Evolutionary conservation across 37 sponge, comb jelly and placozoan species (phyloP).

Genomic region (Spongia lamella): DNA sequence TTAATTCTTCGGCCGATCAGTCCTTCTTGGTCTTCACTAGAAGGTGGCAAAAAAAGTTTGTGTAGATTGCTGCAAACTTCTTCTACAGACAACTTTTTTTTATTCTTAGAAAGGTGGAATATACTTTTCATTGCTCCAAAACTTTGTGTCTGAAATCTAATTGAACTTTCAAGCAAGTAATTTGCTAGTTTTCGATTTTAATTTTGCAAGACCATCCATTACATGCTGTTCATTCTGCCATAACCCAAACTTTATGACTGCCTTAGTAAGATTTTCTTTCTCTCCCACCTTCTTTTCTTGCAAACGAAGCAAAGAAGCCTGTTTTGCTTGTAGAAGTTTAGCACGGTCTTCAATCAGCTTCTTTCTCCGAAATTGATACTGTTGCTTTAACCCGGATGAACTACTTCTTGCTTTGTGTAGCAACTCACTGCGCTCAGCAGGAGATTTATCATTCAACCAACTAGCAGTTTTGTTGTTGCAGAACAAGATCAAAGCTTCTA

Average conservation of each 20-base stretch:
- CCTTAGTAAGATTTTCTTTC: constrained; percentile 16
- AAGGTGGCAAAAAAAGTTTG: no score
- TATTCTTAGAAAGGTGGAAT: no score
- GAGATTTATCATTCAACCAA: constrained; percentile 29
- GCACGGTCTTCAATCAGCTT: no score
- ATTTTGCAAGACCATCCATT: not conserved
- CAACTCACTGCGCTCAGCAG: not conserved
- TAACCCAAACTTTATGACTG: constrained; percentile 6
- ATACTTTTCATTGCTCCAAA: not conserved
- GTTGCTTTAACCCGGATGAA: constrained; percentile 3
- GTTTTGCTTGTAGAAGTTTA: not conserved
- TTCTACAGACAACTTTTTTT: no score
- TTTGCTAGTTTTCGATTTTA: not conserved
- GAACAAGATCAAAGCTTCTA: constrained; percentile 41
- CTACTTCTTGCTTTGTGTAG: not conserved
- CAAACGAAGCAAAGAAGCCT: not conserved
- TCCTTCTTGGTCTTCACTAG: no score
- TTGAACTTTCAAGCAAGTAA: not conserved
- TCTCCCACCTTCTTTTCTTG: constrained; percentile 19
- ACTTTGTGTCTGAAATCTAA: not conserved
- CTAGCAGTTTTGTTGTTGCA: constrained; percentile 38
- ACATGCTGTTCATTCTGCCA: not conserved
- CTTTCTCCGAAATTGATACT: not conserved
- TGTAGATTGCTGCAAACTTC: no score
- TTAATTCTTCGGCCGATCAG: no score